Evolutionary conservation across 2,113 vertebrate species (phyloP), one percentile per base, ranked within the genome.

Genomic region (Zeus faber): DNA sequence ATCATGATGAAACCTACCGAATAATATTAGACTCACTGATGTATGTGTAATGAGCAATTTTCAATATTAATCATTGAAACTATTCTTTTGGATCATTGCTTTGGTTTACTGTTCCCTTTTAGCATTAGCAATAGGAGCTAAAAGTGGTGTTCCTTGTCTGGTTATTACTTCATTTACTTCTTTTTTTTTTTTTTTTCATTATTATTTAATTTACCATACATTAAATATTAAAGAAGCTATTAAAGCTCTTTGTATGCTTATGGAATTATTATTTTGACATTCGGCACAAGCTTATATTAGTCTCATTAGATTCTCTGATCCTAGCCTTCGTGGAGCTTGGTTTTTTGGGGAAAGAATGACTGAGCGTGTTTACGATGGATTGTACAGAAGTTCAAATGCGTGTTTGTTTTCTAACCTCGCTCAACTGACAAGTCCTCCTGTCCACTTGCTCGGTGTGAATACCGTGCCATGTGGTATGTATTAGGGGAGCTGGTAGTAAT

Each of bases 401-500:
- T 53, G 26, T 56, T 63, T 58, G 57, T 70, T 80, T 78, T 67
- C 68, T 41, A 55, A 77, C 70, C 61, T 70, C 51, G 54, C 58
- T 69, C 61, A 64, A 79, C 83, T 83, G 70, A 70, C 71, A 70
- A 67, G 67, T 65, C 64, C 54, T 49, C 55, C 80, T 79, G 85
- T 79, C 82, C 80, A 80, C 80, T 49, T 65, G 68, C 40, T 55
- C 11, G 72, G 81, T 84, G 78, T 83, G 81, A 92, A 82, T 72
- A 85, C 74, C 80, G 70, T 82, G 79, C 89, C 94, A 98, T 99
- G 94, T 98, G 95, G 94, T 94, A 94, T 89, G 59, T 94, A 91
- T 97, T 98, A 98, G 92, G 89, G 87, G 89, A 89, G 90, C 91
- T 95, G 95, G 93, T 92, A 95, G 94, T 95, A 94, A 98, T 98